Conservation (phyloP, 2,888 invertebrate genomes). For the Clusia tigrina region DNA sequence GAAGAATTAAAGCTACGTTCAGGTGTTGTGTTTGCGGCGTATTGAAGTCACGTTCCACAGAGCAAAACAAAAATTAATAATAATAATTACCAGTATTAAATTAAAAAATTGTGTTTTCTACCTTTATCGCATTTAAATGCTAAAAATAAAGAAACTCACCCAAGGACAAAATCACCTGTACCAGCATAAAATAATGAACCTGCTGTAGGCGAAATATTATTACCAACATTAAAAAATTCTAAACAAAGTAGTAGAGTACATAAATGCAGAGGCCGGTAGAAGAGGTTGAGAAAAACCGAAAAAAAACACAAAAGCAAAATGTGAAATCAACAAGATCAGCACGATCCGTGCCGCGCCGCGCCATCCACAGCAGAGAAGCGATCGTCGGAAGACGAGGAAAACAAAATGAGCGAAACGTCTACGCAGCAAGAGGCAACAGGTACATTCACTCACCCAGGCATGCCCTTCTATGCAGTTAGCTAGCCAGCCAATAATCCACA, state of each 20-base stretch:
- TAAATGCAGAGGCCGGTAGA: slow-evolving; percentile 22
- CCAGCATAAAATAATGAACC: slow-evolving; percentile 63
- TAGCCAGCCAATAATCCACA: slow-evolving; percentile 33
- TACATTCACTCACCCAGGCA: neutral
- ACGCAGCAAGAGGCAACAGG: neutral
- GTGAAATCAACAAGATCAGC: slow-evolving; percentile 51
- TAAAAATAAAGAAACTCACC: slow-evolving; percentile 8
- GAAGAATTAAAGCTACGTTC: too few species aligned
- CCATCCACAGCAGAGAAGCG: neutral
- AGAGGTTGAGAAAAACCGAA: slow-evolving; percentile 38
- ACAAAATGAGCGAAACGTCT: neutral
- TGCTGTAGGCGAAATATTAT: slow-evolving; percentile 53
- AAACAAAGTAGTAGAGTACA: slow-evolving; percentile 41
- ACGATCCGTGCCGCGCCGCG: slow-evolving; percentile 44
- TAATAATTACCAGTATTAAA: too few species aligned
- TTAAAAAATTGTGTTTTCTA: too few species aligned
- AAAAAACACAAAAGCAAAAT: slow-evolving; percentile 37
- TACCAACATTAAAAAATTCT: slow-evolving; percentile 48
- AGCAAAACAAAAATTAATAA: too few species aligned
- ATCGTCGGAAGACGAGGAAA: neutral
- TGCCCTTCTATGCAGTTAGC: neutral
- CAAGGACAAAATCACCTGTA: slow-evolving; percentile 62
- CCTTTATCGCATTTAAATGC: too few species aligned
- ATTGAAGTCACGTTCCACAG: too few species aligned
- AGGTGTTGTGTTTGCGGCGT: too few species aligned